phyloP scores from a whole-genome alignment of 2,113 vertebrate genomes.

The Opisthocomus hoazin region DNA sequence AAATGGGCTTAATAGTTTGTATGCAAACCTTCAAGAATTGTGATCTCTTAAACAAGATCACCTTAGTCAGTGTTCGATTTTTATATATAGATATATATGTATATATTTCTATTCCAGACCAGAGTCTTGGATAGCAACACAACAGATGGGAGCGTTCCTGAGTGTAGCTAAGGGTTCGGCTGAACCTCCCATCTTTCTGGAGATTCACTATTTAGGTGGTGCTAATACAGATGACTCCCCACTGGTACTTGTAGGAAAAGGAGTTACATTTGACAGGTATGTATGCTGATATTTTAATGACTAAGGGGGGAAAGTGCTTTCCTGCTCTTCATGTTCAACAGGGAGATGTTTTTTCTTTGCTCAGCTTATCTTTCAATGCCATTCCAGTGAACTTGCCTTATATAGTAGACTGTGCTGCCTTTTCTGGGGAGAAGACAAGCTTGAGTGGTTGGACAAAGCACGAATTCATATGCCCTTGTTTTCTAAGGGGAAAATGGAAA shows the following conservation, averaged over 20 bases:
- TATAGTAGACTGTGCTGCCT: not conserved
- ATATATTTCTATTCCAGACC: conserved; percentile 60
- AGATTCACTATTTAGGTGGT: conserved; percentile 88
- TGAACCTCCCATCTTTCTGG: conserved; percentile 92
- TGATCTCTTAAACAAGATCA: not conserved
- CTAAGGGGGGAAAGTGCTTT: not conserved
- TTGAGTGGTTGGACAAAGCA: not conserved
- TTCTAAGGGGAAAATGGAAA: not conserved
- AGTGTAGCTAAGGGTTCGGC: conserved; percentile 93
- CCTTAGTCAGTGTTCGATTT: not conserved
- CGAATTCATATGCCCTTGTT: not conserved
- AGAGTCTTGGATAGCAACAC: conserved; percentile 86
- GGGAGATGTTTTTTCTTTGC: not conserved
- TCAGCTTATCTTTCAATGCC: not conserved
- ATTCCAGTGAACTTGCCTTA: not conserved
- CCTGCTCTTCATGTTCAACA: not conserved
- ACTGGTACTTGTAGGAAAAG: conserved; percentile 91
- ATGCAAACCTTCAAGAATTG: not conserved
- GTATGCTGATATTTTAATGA: not conserved
- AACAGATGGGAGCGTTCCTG: conserved; percentile 93
- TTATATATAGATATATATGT: too few relatives aligned
- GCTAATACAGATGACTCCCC: conserved; percentile 71
- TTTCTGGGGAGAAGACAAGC: not conserved
- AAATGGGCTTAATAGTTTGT: not conserved
- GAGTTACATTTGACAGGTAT: conserved; percentile 96